phyloP scores from a whole-genome alignment of 2,113 vertebrate genomes.

The Phocoena sinus region DNA sequence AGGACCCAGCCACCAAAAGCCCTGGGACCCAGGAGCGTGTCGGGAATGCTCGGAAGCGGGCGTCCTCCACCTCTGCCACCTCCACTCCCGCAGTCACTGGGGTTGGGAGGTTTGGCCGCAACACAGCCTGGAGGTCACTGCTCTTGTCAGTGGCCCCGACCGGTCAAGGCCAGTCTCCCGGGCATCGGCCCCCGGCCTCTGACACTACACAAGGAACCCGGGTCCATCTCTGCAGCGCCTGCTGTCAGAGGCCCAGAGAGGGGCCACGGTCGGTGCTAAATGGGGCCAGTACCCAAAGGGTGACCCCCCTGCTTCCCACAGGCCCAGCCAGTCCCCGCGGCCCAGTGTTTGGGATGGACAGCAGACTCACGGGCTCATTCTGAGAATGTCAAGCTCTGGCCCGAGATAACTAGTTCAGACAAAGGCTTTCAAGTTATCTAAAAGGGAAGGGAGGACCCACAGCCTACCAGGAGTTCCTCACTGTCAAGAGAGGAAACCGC shows the following conservation, averaged over 20 bases:
- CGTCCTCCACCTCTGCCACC: fast-evolving
- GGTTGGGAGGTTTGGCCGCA: neutral
- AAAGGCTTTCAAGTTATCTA: neutral
- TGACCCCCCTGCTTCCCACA: neutral
- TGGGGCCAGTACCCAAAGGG: neutral
- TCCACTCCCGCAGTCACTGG: neutral
- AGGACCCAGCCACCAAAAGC: neutral
- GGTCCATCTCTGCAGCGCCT: neutral
- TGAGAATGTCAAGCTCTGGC: neutral
- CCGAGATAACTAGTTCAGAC: neutral
- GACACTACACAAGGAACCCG: neutral
- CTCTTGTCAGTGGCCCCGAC: neutral
- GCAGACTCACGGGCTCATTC: neutral
- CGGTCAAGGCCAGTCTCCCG: neutral
- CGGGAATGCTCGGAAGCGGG: neutral
- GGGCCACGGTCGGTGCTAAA: fast-evolving
- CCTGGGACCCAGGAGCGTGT: neutral
- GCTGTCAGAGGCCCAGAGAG: neutral
- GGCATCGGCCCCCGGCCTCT: neutral
- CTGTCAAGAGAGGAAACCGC: neutral
- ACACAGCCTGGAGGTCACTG: neutral
- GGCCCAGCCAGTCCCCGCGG: neutral
- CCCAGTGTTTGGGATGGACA: too few species aligned
- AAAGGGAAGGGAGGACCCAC: neutral
- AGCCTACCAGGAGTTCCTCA: neutral